Conservation (phyloP, 2,113 vertebrate genomes). For the Vidua macroura region DNA sequence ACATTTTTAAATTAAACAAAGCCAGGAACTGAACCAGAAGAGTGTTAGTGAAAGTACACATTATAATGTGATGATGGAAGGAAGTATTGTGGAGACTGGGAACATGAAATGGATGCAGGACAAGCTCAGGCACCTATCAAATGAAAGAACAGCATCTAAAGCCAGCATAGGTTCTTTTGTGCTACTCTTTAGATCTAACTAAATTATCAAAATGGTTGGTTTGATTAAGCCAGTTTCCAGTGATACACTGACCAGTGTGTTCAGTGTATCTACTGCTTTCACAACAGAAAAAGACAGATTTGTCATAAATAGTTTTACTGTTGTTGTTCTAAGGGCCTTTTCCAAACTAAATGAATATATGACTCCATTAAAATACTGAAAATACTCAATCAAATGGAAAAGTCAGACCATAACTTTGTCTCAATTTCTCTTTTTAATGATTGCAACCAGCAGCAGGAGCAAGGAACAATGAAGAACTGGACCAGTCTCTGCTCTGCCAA, state of each 20-base stretch:
- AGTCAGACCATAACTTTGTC: not conserved
- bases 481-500: not conserved
- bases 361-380: not conserved
- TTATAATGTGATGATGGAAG: not conserved
- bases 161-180: not conserved
- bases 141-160: not conserved
- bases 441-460: not conserved
- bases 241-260: not conserved
- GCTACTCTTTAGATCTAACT: not conserved
- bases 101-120: not conserved
- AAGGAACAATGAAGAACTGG: not conserved
- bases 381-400: not conserved
- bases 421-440: not conserved
- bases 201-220: not conserved
- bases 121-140: not conserved
- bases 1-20: not conserved
- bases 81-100: not conserved
- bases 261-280: not conserved
- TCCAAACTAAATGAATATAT: not conserved
- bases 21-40: not conserved
- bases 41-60: not conserved
- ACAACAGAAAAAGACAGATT: not conserved
- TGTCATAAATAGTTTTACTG: rapidly evolving
- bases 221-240: not conserved
- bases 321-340: not conserved